Evolutionary conservation across 2,888 invertebrate genomes (phyloP), one percentile per base, ranked within the genome.

Genomic region (Seira ritae): DNA sequence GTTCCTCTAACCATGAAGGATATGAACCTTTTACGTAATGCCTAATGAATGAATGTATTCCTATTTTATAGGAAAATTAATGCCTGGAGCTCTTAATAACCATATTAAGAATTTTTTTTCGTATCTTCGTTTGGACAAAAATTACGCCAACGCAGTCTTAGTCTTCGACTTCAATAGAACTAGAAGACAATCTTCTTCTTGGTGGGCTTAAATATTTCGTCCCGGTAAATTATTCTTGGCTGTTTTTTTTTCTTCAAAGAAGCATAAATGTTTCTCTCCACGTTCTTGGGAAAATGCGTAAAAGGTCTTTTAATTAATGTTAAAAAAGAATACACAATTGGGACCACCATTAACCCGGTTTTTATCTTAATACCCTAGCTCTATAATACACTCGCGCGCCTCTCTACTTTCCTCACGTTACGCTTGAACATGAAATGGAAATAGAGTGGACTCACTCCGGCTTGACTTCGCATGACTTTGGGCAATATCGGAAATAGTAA

Each of bases 401-500:
- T 31, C 31, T 31, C 2, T 31, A 4, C 31, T 31, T 31, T 31
- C 8, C n/a, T n/a, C n/a, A n/a, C n/a, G n/a, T n/a, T n/a, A n/a
- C n/a, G n/a, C n/a, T n/a, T n/a, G n/a, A n/a, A n/a, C n/a, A n/a
- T n/a, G n/a, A n/a, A n/a, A n/a, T n/a, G n/a, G n/a, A n/a, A n/a
- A n/a, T n/a, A n/a, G n/a, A n/a, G n/a, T n/a, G n/a, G n/a, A n/a
- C 42, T 42, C 42, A 42, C 12, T 42, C 42, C 4, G 12, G 31
- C 31, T 31, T 31, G 31, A 50, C 17, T 55, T 76, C 31, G 76
- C 76, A 76, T 76, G 76, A 55, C 68, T 76, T 76, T 55, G 37
- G 60, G 20, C 76, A 68, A 31, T 76, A 68, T 76, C 31, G 76
- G n/a, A 75, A 75, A 50, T 23, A 67, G 75, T 73, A 62, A 66